Evolutionary conservation across 92 coral and sea anemone genomes (phyloP), one percentile per base, ranked within the genome.

Genomic region (Meandrina meandrites): DNA sequence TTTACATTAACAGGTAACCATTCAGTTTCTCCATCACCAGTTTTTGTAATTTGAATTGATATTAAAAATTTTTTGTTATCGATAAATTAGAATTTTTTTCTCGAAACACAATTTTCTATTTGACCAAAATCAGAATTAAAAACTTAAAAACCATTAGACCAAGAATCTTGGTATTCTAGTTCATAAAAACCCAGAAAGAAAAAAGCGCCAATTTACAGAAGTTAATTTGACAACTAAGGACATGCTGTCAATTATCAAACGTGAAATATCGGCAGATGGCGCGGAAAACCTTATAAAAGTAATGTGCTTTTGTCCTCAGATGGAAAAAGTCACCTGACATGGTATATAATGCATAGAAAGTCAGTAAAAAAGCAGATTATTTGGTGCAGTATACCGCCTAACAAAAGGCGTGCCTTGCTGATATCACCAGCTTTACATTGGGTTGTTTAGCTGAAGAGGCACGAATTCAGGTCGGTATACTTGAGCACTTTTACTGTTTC

Each of bases 151-250:
- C 31, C 47, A 24, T 24, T 34, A n/a, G 28, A 2, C 56, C 30
- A 31, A 32, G 75, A 69, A 69, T 69, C 73, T 11, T 35, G 31
- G 18, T 69, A 19, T 17, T 50, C 24, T 19, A 82, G 86, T 83
- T 37, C 53, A 69, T 51, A 22, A 74, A 74, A 72, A 36, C 36
- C 36, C 18, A 45, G 6, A 53, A 50, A 57, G 51, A 40, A 37
- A n/a, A 74, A 37, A 42, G 18, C 28, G 27, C n/a, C n/a, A 83
- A 83, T 71, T 53, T 54, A 24, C 64, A 53, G 56, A 42, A 9
- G 56, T 73, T 73, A 53, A 84, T 84, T 84, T 84, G 87, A 75
- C 87, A 84, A 74, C 32, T 73, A 42, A 28, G 56, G 57, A n/a
- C 80, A 22, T 35, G 40, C 75, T 73, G 87, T 74, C 80, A 74